Evolutionary conservation across 2,888 invertebrate genomes (phyloP), one percentile per base, ranked within the genome.

Genomic region (Ormyrus pomaceus): DNA sequence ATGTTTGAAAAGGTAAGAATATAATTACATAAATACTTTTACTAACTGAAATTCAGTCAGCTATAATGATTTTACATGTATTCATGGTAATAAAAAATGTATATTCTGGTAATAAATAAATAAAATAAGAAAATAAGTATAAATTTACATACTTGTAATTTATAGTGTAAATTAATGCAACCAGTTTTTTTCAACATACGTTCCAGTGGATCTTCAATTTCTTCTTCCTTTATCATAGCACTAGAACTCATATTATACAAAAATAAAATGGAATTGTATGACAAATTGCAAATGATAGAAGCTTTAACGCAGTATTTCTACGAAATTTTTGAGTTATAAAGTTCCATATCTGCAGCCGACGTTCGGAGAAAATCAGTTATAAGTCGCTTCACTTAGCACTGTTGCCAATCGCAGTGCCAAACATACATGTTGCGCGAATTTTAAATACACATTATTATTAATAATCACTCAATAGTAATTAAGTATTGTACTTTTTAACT

Each of bases 181-280:
- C 98, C 98, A 45, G 98, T 96, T 91, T 95, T 96, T 87, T 96
- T 96, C 11, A 99, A 91, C 96, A 98, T 97, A 82, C 93, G 93
- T 86, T 97, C 98, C 0, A 98, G 95, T 0, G 96, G 97, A 91
- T 98, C 98, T 66, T 95, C 94, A 58, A 94, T 93, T 84, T 94
- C 93, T 79, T 71, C 74, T 0, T 34, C 34, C 9, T 59, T 77
- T 46, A 34, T 46, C n/a, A 13, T 77, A 62, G 5, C 3, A 6
- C 5, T 55, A 3, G 59, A 13, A n/a, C 10, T 56, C 70, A 6
- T 13, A 65, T 51, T 65, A 69, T 76, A 1, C 50, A 61, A 7
- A 45, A 56, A 5, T 9, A 55, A 58, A 9, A 55, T 6, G 10
- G 19, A 5, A 10, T 13, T 11, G 10, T 58, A 58, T 66, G 10